phyloP scores from a whole-genome alignment of 2,888 invertebrate genomes.

The Heliothis peltigera region DNA sequence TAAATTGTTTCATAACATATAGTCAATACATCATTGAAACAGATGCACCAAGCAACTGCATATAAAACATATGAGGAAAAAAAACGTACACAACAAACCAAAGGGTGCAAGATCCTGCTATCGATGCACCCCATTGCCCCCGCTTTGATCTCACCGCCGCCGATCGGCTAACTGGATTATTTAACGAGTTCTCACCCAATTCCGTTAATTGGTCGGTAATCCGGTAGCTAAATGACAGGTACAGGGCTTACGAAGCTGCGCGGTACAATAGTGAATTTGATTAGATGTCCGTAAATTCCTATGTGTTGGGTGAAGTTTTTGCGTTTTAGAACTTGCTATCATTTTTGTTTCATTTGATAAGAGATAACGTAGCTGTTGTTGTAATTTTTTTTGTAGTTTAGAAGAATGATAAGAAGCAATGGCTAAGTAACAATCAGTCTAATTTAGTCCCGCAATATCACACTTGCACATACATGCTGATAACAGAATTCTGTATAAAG shows the following conservation, averaged over 20 bases:
- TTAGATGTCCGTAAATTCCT: conserved; percentile 33
- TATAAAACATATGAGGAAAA: not conserved
- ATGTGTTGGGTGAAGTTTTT: conserved; percentile 31
- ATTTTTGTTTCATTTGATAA: not conserved
- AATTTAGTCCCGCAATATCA: too few species aligned
- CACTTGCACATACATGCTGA: too few species aligned
- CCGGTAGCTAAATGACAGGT: conserved; percentile 63
- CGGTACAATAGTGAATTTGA: conserved; percentile 44
- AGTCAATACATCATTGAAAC: too few species aligned
- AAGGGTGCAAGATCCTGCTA: conserved; percentile 49
- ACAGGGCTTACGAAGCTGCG: conserved; percentile 41
- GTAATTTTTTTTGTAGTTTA: too few species aligned
- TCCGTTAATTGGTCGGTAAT: conserved; percentile 65
- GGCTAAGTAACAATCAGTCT: too few species aligned
- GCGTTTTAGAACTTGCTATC: conserved; percentile 5
- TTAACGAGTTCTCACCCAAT: conserved; percentile 66
- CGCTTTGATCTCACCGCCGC: conserved; percentile 60
- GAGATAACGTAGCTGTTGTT: too few species aligned
- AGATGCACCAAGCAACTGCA: too few species aligned
- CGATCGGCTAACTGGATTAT: conserved; percentile 68
- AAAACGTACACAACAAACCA: conserved; percentile 21
- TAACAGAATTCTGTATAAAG: too few species aligned
- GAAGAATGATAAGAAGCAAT: too few species aligned
- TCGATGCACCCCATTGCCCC: conserved; percentile 60
- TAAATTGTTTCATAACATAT: too few species aligned